A percentile compares a stretch with the other conserved stretches of the same genome.
phyloP scores from a whole-genome alignment of 1,140 invertebrate genomes.

The Anastrepha obliqua region DNA sequence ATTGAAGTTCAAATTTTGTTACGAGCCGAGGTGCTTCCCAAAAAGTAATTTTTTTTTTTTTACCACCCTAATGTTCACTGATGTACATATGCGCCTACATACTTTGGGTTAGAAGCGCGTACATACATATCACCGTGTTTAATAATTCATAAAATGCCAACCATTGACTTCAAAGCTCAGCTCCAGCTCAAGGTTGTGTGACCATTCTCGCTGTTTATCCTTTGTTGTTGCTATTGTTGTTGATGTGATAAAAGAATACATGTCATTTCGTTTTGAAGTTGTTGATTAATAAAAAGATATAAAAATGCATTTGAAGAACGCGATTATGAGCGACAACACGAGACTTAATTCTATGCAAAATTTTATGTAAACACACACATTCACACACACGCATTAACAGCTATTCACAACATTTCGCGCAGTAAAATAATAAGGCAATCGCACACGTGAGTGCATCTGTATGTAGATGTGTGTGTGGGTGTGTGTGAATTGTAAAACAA shows the following conservation, averaged over 20 bases:
- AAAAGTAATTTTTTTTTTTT: not conserved
- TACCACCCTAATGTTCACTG: not conserved
- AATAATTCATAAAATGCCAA: constrained; percentile 36
- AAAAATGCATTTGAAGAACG: constrained; percentile 2
- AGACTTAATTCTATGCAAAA: constrained; percentile 3
- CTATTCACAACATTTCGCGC: not conserved
- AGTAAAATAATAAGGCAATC: not conserved
- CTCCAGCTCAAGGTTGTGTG: constrained; percentile 30
- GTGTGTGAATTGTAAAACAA: not conserved
- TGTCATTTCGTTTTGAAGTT: not conserved
- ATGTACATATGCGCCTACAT: not conserved
- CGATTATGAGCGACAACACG: constrained; percentile 35
- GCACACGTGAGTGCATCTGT: constrained; percentile 16
- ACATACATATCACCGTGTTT: not conserved
- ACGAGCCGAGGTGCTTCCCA: not conserved
- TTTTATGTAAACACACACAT: not conserved
- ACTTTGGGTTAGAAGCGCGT: too few relatives aligned
- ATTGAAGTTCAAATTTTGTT: not conserved
- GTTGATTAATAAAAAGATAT: not conserved
- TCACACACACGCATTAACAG: not conserved
- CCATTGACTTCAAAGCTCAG: not conserved
- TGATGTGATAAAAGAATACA: constrained; percentile 20
- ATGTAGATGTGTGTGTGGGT: not conserved
- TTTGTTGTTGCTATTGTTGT: not conserved
- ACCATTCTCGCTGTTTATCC: constrained; percentile 8